phyloP scores from a whole-genome alignment of 2,888 invertebrate species.

The Polymixis flavicincta region DNA sequence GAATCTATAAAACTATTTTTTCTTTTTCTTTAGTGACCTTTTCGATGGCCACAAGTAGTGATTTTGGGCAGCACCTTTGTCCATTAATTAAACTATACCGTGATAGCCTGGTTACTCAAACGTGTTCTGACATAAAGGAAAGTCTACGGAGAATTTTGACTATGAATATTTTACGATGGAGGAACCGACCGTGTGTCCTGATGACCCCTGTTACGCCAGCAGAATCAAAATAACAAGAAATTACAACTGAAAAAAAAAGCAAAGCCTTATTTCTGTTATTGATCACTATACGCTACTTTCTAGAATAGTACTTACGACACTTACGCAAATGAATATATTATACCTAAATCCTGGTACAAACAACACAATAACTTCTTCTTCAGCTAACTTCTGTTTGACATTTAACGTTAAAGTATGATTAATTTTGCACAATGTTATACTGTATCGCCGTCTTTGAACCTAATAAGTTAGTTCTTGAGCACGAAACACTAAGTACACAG shows the following conservation, averaged over 20 bases:
- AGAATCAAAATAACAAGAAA: neutral
- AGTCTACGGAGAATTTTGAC: neutral
- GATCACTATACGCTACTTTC: neutral
- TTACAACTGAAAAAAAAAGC: too few species aligned
- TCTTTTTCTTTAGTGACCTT: neutral
- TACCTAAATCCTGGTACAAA: neutral
- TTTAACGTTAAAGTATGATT: conserved; percentile 3
- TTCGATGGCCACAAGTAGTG: neutral
- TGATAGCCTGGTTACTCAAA: neutral
- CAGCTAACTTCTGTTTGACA: conserved; percentile 18
- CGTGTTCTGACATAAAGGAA: neutral
- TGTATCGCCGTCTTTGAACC: conserved; percentile 25
- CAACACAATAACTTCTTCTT: neutral
- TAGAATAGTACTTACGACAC: neutral
- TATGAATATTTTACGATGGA: neutral
- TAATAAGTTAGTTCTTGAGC: conserved; percentile 32
- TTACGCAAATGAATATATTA: neutral
- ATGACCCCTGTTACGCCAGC: neutral
- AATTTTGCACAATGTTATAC: conserved; percentile 18
- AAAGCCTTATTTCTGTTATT: neutral
- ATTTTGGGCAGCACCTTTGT: conserved; percentile 9
- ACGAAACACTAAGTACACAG: conserved; percentile 46
- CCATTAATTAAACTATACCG: conserved; percentile 9
- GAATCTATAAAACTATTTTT: neutral
- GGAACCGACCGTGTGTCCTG: neutral